phyloP scores from a whole-genome alignment of 2,888 invertebrate genomes.

The Phengaris arion region DNA sequence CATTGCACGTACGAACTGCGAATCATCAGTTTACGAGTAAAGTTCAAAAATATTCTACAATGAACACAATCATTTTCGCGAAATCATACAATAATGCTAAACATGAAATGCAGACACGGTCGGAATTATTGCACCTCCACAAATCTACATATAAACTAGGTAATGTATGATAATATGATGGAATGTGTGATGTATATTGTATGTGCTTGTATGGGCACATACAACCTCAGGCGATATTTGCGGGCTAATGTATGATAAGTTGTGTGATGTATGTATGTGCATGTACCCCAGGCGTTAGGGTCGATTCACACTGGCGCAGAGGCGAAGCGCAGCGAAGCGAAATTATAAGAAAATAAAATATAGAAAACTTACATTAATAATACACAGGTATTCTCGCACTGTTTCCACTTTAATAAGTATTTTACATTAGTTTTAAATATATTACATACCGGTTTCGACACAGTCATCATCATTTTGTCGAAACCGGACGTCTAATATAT shows the following conservation, averaged over 20 bases:
- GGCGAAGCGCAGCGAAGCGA: too few species aligned
- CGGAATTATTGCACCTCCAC: background rate
- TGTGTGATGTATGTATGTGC: background rate
- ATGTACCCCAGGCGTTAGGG: background rate
- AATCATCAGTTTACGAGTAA: too few species aligned
- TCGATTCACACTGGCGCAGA: background rate
- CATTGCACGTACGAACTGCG: too few species aligned
- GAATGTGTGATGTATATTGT: background rate
- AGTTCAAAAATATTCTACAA: background rate
- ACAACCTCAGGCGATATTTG: constrained; percentile 11
- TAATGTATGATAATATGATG: constrained; percentile 9
- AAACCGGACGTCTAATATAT: too few species aligned
- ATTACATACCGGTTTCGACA: too few species aligned
- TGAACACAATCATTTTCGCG: background rate
- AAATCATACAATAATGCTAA: background rate
- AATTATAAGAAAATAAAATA: too few species aligned
- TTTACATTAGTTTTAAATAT: too few species aligned
- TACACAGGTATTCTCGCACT: too few species aligned
- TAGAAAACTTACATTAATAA: too few species aligned
- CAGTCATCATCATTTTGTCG: too few species aligned
- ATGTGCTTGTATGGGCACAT: background rate
- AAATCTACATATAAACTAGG: constrained; percentile 7
- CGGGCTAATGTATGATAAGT: constrained; percentile 6
- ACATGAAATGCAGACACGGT: background rate
- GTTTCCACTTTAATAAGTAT: too few species aligned